Percentiles rank a stretch among this genome's conserved stretches.
phyloP scores from a whole-genome alignment of 2,888 invertebrate species.

The Acanthosepion lycidas region DNA sequence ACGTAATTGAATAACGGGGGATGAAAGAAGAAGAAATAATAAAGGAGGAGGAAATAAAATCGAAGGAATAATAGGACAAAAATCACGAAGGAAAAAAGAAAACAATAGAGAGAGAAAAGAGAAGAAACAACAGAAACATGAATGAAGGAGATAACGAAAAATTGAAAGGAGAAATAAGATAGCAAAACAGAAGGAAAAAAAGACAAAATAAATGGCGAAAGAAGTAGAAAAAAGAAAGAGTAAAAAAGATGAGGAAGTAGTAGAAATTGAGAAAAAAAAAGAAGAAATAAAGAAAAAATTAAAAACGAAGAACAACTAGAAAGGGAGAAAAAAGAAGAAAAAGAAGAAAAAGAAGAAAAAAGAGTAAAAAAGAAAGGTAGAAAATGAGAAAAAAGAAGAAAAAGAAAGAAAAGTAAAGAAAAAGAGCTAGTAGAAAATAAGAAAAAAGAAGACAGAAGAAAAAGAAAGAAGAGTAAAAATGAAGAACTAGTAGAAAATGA shows the following conservation, averaged over 20 bases:
- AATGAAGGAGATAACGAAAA: neutral
- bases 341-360: neutral
- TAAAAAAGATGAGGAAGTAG: neutral
- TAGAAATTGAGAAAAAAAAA: neutral
- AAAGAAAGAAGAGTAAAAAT: neutral
- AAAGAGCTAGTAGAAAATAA: neutral
- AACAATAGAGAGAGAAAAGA: neutral
- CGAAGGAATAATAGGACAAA: neutral
- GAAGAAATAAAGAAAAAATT: neutral
- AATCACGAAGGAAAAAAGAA: neutral
- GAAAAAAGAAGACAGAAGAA: neutral
- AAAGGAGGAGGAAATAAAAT: no score
- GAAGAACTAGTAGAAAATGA: neutral
- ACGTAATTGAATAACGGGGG: no score
- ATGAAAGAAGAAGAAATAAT: no score
- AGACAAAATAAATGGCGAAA: neutral
- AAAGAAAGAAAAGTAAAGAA: neutral
- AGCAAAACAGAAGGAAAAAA: neutral
- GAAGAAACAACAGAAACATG: neutral
- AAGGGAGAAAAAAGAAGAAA: neutral
- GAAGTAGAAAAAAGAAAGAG: neutral
- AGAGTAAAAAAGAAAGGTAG: neutral
- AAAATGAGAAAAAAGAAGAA: neutral
- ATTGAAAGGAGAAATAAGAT: neutral
- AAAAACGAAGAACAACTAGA: accelerated